A percentile compares a stretch with the other conserved stretches of the same genome.
Evolutionary conservation across 2,113 vertebrate genomes (phyloP).

Genomic region (Pachypanchax playfairii): DNA sequence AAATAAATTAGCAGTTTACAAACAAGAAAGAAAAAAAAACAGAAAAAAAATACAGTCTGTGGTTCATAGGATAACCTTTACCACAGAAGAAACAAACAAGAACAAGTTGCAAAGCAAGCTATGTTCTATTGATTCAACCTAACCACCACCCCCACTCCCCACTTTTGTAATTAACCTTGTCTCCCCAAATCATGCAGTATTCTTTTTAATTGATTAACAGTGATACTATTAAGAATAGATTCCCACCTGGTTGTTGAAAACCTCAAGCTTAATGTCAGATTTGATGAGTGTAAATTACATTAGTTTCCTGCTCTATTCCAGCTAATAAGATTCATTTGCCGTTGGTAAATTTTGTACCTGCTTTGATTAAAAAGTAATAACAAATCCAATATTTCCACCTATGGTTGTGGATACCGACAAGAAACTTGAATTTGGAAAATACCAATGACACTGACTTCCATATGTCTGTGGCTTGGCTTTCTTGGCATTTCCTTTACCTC

Average conservation of each 20-base stretch:
- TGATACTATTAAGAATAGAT: conserved; percentile 19
- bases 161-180: conserved; percentile 17
- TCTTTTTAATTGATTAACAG: conserved; percentile 20
- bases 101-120: conserved; percentile 22
- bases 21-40: conserved; percentile 17
- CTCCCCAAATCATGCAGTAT: neutral
- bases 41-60: conserved; percentile 12
- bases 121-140: conserved; percentile 4
- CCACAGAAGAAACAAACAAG: conserved; percentile 17
- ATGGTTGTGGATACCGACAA: too few species aligned
- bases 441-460: too few species aligned
- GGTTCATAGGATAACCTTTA: conserved; percentile 50
- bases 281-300: conserved; percentile 29
- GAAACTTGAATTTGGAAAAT: too few species aligned
- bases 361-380: neutral
- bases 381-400: neutral
- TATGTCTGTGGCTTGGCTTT: too few species aligned
- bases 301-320: neutral
- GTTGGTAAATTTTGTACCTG: neutral
- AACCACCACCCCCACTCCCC: neutral
- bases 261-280: conserved; percentile 32
- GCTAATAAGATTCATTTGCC: neutral
- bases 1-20: conserved; percentile 47
- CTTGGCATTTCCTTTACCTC: too few species aligned
- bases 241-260: neutral